Evolutionary conservation across 2,113 vertebrate species (phyloP).

Genomic region (Trinectes maculatus): DNA sequence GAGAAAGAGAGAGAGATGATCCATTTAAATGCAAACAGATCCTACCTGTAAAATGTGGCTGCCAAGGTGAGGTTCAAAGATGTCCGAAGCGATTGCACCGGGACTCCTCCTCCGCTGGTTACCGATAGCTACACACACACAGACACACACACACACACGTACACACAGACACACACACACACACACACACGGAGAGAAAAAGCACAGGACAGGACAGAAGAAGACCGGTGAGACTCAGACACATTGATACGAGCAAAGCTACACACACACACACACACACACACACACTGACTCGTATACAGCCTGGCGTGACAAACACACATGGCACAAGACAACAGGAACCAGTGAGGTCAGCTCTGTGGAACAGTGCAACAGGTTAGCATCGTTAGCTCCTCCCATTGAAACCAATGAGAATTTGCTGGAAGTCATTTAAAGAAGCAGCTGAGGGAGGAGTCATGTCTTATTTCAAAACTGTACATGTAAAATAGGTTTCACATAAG

Average conservation of each 20-base stretch:
- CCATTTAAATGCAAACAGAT: slow-evolving; percentile 3
- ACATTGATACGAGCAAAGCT: slow-evolving; percentile 78
- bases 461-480: too few species aligned
- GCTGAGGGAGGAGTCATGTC: neutral
- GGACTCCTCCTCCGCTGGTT: slow-evolving; percentile 93
- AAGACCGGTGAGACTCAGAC: slow-evolving; percentile 79
- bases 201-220: slow-evolving; percentile 79
- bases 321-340: slow-evolving; percentile 79
- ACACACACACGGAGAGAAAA: slow-evolving; percentile 58
- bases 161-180: slow-evolving; percentile 27
- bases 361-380: slow-evolving; percentile 41
- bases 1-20: neutral
- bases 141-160: slow-evolving; percentile 35
- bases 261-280: slow-evolving; percentile 44
- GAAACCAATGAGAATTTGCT: slow-evolving; percentile 24
- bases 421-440: slow-evolving; percentile 4
- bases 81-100: slow-evolving; percentile 89
- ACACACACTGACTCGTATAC: slow-evolving; percentile 61
- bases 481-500: too few species aligned
- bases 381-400: slow-evolving; percentile 27
- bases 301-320: slow-evolving; percentile 78
- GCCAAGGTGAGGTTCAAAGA: slow-evolving; percentile 98
- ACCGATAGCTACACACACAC: slow-evolving; percentile 88
- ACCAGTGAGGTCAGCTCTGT: slow-evolving; percentile 65
- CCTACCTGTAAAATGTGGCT: slow-evolving; percentile 99